Evolutionary conservation across 2,113 vertebrate genomes (phyloP).

Genomic region (Parotia lawesii): DNA sequence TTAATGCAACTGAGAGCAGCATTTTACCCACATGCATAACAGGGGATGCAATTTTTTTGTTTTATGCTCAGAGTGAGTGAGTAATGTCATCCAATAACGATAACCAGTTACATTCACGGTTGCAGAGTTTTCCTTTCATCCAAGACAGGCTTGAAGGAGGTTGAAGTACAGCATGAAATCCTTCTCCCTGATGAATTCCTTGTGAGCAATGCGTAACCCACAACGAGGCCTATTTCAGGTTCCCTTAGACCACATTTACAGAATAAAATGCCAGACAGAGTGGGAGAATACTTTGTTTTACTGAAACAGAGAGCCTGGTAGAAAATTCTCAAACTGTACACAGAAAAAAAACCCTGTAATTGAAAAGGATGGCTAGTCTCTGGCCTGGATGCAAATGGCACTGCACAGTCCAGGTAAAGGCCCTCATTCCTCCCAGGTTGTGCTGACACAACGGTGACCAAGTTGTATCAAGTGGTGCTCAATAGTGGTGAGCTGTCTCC

Average conservation of each 20-base stretch:
- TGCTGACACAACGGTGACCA: background rate
- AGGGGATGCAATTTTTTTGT: slow-evolving; percentile 7
- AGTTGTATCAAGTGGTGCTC: background rate
- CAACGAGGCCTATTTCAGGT: background rate
- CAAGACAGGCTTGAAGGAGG: slow-evolving; percentile 24
- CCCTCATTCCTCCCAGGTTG: background rate
- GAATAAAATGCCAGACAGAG: slow-evolving; percentile 2
- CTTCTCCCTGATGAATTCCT: background rate
- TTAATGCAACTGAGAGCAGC: slow-evolving; percentile 24
- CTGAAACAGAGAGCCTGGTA: slow-evolving; percentile 12
- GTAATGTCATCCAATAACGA: slow-evolving; percentile 50
- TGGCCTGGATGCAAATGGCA: background rate
- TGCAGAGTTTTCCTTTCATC: slow-evolving; percentile 29
- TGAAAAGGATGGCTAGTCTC: background rate
- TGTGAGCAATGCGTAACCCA: background rate
- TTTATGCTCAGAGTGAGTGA: slow-evolving; percentile 21
- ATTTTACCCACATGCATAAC: slow-evolving; percentile 3
- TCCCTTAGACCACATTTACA: background rate
- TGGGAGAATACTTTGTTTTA: slow-evolving; percentile 36
- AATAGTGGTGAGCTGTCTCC: background rate
- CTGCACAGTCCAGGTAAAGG: background rate
- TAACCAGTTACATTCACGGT: slow-evolving; percentile 38
- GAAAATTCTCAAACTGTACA: background rate
- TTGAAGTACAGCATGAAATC: slow-evolving; percentile 31
- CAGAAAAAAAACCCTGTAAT: rapidly evolving